phyloP scores from a whole-genome alignment of 2,113 vertebrate genomes.

The Cynopterus brachyotis region DNA sequence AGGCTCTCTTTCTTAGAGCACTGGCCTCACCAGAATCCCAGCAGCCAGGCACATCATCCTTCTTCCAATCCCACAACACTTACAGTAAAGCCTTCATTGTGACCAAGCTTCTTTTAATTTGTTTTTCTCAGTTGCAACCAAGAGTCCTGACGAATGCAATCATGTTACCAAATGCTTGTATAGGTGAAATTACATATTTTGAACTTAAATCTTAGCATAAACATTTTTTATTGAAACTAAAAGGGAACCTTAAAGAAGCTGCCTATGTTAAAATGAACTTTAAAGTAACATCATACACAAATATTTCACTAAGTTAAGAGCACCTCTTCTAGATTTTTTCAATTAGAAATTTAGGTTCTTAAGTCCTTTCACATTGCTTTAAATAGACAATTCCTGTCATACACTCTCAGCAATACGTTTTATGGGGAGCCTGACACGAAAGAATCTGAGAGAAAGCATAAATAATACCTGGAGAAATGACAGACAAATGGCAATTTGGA shows the following conservation, averaged over 20 bases:
- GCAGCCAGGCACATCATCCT: neutral
- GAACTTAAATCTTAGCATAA: neutral
- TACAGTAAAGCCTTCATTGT: neutral
- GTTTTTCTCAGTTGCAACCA: neutral
- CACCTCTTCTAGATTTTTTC: neutral
- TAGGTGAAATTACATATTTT: neutral
- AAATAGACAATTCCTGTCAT: neutral
- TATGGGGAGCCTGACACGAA: neutral
- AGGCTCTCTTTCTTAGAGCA: neutral
- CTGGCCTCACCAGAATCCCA: neutral
- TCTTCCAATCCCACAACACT: neutral
- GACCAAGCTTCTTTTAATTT: neutral
- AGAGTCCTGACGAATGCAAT: neutral
- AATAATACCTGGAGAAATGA: neutral
- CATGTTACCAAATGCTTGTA: neutral
- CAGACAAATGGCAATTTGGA: neutral
- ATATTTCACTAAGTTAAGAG: neutral
- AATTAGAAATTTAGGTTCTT: neutral
- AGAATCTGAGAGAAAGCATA: neutral
- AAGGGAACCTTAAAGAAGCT: neutral
- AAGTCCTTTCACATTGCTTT: neutral
- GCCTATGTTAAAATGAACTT: slow-evolving; percentile 16
- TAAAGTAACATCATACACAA: neutral
- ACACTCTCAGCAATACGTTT: neutral
- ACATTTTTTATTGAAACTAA: neutral